Conservation (phyloP, 2,113 vertebrate genomes). For the Corythoichthys intestinalis region DNA sequence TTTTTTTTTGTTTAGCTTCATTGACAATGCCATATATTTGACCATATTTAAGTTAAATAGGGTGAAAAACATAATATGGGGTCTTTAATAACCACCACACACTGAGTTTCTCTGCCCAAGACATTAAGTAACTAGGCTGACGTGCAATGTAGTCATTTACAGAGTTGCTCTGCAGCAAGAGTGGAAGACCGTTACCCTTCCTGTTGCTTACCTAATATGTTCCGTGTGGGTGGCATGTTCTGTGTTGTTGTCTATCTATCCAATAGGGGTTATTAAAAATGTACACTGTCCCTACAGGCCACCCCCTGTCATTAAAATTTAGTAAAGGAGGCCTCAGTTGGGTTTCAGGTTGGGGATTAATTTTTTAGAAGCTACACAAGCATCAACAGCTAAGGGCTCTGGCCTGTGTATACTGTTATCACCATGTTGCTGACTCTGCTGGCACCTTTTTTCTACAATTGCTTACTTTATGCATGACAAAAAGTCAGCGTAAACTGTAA, state of each 20-base stretch:
- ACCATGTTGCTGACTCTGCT: conserved; percentile 30
- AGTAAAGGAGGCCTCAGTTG: conserved; percentile 63
- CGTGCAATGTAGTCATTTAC: not conserved
- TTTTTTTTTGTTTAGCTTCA: no score
- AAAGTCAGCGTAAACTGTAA: conserved; percentile 53
- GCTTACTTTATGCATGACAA: conserved; percentile 52
- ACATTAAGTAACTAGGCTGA: not conserved
- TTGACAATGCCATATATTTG: no score
- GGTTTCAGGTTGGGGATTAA: conserved; percentile 79
- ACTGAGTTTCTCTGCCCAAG: no score
- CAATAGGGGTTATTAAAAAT: conserved; percentile 65
- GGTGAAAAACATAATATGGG: no score
- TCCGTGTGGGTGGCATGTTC: conserved; percentile 26
- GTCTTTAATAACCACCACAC: no score
- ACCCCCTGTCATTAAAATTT: conserved; percentile 87
- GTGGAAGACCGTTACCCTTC: not conserved
- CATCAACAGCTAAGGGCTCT: conserved; percentile 60
- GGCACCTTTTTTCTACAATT: conserved; percentile 28
- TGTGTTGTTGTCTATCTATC: conserved; percentile 4
- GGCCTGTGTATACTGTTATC: conserved; percentile 31
- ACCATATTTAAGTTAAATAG: no score
- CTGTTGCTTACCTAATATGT: not conserved
- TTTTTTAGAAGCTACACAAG: conserved; percentile 79
- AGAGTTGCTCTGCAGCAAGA: not conserved
- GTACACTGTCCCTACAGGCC: conserved; percentile 70